Percentiles rank a stretch among this genome's conserved stretches.
phyloP scores from a whole-genome alignment of 2,888 invertebrate genomes.

The Chaitophorus viminalis region DNA sequence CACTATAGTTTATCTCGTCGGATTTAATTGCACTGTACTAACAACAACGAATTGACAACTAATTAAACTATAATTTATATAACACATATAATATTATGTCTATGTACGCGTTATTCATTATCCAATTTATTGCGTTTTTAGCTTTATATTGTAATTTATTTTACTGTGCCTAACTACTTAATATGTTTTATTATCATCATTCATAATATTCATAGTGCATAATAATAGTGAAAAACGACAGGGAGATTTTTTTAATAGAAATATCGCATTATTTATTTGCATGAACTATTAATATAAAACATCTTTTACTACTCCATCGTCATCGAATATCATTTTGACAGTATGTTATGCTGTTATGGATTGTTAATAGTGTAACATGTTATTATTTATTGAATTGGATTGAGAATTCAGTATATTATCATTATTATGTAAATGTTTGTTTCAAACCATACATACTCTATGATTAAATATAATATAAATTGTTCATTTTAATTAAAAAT shows the following conservation, averaged over 20 bases:
- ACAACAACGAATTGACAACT: constrained; percentile 3
- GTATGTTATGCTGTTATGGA: too few relatives aligned
- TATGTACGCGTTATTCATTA: neutral
- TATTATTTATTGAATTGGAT: neutral
- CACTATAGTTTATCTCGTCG: neutral
- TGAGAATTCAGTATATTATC: too few relatives aligned
- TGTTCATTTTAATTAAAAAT: neutral
- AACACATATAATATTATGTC: too few relatives aligned
- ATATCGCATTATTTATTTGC: too few relatives aligned
- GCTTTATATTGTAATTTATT: neutral
- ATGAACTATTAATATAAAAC: too few relatives aligned
- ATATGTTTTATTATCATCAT: neutral
- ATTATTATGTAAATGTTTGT: neutral
- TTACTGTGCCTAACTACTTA: neutral
- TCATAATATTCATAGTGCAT: neutral
- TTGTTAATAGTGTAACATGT: neutral
- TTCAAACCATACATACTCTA: neutral
- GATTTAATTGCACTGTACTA: neutral
- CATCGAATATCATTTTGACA: too few relatives aligned
- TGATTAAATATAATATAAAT: neutral
- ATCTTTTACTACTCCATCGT: too few relatives aligned
- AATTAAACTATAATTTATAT: neutral
- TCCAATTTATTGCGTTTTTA: neutral
- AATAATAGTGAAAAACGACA: neutral
- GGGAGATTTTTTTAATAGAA: too few relatives aligned